Evolutionary conservation across 64 coral and sea anemone genomes (phyloP).

Genomic region (Hydrozoanthus tunicans): DNA sequence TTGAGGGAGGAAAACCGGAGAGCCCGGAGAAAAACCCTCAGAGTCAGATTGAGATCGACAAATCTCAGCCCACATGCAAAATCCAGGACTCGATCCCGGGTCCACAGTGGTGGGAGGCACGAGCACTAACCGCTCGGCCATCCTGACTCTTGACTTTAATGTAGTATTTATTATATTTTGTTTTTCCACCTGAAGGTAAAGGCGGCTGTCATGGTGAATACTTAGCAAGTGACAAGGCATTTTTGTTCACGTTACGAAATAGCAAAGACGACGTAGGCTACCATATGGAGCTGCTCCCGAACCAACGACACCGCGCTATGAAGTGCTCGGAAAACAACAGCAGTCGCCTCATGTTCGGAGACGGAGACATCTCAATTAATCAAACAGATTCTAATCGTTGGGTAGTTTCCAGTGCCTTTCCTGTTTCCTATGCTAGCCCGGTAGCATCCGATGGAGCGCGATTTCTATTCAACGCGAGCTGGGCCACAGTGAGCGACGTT

Average conservation of each 20-base stretch:
- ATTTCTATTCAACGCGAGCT: slow-evolving; percentile 25
- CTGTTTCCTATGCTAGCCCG: neutral
- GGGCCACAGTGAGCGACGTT: neutral
- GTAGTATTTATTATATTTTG: neutral
- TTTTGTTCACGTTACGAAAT: slow-evolving; percentile 37
- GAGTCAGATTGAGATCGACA: too few relatives aligned
- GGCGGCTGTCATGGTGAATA: neutral
- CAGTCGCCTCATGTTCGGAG: neutral
- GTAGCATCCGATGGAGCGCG: neutral
- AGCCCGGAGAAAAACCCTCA: too few relatives aligned
- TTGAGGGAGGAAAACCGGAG: too few relatives aligned
- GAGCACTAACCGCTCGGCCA: too few relatives aligned
- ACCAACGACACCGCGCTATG: slow-evolving; percentile 17
- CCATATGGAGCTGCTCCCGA: slow-evolving; percentile 2
- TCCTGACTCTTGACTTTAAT: too few relatives aligned
- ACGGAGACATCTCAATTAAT: neutral
- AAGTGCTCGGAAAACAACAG: neutral
- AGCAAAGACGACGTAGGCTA: neutral
- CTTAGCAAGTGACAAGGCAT: slow-evolving; percentile 26
- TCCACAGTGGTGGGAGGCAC: too few relatives aligned
- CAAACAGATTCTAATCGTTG: neutral
- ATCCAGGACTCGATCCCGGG: too few relatives aligned
- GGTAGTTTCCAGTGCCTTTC: neutral
- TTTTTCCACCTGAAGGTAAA: neutral
- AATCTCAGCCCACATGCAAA: too few relatives aligned